A percentile compares a stretch with the other conserved stretches of the same genome.
phyloP scores from a whole-genome alignment of 2,113 vertebrate genomes.

The Cyphomyrus plagiostoma region DNA sequence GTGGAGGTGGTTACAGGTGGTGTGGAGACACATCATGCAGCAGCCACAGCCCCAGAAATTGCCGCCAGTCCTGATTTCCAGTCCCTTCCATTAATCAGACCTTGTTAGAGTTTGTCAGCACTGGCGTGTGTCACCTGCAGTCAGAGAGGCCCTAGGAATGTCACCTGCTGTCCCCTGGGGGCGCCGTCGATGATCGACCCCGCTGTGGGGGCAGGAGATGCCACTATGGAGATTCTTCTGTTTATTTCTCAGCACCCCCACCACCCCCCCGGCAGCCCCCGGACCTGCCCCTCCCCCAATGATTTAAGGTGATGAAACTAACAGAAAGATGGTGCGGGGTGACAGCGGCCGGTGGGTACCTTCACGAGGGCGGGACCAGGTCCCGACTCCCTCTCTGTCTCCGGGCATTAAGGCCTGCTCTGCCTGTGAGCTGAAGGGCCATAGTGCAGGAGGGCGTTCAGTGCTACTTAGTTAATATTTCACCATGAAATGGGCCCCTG shows the following conservation, averaged over 20 bases:
- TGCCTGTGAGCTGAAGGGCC: neutral
- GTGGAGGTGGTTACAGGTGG: neutral
- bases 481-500: neutral
- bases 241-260: neutral
- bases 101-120: neutral
- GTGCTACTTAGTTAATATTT: neutral
- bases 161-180: neutral
- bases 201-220: neutral
- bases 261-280: neutral
- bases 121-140: neutral
- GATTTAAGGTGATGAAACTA: conserved; percentile 14
- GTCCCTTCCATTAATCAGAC: neutral
- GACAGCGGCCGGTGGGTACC: neutral
- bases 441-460: neutral
- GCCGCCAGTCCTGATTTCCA: neutral
- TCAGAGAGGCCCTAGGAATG: neutral
- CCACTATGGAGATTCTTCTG: no score
- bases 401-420: neutral
- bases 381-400: neutral
- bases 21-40: neutral
- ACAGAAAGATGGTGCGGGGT: neutral
- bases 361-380: neutral
- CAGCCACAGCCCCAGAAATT: neutral
- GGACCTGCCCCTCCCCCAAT: neutral
- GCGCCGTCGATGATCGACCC: neutral